Conservation (phyloP, 2,113 vertebrate species). For the Clarias magur region DNA sequence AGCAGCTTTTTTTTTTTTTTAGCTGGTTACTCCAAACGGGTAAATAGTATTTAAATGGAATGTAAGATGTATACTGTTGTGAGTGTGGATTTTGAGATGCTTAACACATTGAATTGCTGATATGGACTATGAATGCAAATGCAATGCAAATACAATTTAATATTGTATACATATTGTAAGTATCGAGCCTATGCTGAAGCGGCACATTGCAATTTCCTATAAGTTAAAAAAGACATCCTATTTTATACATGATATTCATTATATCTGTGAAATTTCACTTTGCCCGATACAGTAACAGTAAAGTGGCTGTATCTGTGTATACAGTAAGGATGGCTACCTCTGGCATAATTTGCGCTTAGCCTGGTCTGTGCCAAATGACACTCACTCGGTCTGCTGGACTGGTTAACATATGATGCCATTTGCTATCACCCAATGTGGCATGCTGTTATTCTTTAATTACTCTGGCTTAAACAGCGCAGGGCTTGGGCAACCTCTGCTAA, state of each 20-base stretch:
- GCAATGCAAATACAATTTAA: not conserved
- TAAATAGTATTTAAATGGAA: not conserved
- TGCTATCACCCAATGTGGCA: constrained; percentile 72
- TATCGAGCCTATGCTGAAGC: not conserved
- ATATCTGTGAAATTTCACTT: not conserved
- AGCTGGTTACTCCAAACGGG: no score
- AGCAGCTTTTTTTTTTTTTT: not conserved
- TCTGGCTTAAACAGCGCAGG: constrained; percentile 73
- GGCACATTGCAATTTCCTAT: not conserved
- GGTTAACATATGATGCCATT: constrained; percentile 80
- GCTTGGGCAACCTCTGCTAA: constrained; percentile 69
- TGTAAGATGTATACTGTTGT: not conserved
- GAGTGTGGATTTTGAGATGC: not conserved
- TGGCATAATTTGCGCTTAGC: constrained; percentile 24
- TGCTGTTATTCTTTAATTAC: constrained; percentile 86
- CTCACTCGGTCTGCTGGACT: constrained; percentile 63
- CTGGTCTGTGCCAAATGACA: constrained; percentile 44
- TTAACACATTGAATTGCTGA: not conserved
- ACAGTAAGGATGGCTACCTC: not conserved
- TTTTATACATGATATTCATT: not conserved
- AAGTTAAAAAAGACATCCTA: not conserved
- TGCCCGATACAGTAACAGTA: not conserved
- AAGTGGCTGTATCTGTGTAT: not conserved
- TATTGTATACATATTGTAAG: not conserved
- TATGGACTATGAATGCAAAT: no score